Evolutionary conservation across 2,113 vertebrate species (phyloP).

Genomic region (Alosa alosa): DNA sequence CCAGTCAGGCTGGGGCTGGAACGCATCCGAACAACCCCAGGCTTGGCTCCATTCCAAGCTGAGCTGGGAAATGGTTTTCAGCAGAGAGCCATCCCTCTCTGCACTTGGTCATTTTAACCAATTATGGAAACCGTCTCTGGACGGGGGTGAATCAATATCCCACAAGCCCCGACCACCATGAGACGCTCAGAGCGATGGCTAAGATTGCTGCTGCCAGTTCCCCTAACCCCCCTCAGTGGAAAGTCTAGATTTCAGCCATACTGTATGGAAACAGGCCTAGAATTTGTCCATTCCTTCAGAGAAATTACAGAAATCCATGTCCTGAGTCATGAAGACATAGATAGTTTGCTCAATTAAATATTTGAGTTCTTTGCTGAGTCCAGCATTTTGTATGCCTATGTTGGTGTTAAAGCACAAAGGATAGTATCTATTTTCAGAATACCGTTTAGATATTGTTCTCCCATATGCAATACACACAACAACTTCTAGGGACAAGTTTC

Average conservation of each 20-base stretch:
- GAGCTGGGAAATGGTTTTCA: conserved; percentile 81
- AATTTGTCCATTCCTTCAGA: neutral
- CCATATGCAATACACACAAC: neutral
- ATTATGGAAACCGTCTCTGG: conserved; percentile 78
- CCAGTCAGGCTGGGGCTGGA: conserved; percentile 82
- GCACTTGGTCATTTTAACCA: conserved; percentile 80
- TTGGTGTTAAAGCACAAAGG: neutral
- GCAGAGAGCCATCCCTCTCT: conserved; percentile 75
- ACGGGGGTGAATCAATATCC: conserved; percentile 75
- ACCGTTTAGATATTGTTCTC: neutral
- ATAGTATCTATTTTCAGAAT: neutral
- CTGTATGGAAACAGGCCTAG: conserved; percentile 4
- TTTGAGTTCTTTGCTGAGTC: neutral
- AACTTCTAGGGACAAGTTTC: neutral
- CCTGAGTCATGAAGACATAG: neutral
- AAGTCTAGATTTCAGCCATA: conserved; percentile 1
- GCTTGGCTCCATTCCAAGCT: conserved; percentile 77
- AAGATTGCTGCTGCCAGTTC: conserved; percentile 63
- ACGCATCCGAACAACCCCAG: conserved; percentile 76
- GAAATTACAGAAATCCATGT: neutral
- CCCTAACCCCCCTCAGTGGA: conserved; percentile 50
- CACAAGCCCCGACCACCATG: conserved; percentile 69
- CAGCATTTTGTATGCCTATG: neutral
- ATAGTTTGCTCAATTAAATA: neutral
- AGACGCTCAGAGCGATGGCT: conserved; percentile 65